Evolutionary conservation across 2,113 vertebrate species (phyloP), one percentile per base, ranked within the genome.

Genomic region (Callaeas wilsoni): DNA sequence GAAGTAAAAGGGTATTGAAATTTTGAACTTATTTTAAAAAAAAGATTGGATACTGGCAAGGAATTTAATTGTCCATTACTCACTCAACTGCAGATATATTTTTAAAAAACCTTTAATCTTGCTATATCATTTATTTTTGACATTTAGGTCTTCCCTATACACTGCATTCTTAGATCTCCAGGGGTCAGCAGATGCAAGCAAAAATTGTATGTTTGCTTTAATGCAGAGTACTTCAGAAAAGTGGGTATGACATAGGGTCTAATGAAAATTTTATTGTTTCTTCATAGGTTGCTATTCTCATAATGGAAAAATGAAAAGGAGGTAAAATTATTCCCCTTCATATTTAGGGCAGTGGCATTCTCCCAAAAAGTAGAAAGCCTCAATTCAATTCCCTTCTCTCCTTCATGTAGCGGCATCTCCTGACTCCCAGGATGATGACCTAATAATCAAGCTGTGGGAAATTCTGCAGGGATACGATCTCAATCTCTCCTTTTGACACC

Each of bases 361-460:
- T 73, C 55, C 27, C 7, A 16, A 74, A 89, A 76, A 76, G 12
- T 8, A 57, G 57, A 71, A 76, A 68, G 25, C 18, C 37, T 39
- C 6, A 4, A 74, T 73, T 92, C 19, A 53, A 74, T 50, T 90
- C 52, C 17, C 10, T 81, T 63, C 8, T 70, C 42, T 80, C 19
- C 21, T 70, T 22, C 16, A 25, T 49, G 50, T 12, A 85, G 50
- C 33, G 80, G 55, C n/a, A 70, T 67, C 47, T 93, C 41, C 50
- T 55, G 53, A 70, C 18, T 88, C 47, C 47, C 64, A 75, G 44
- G 90, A 84, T 22, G 47, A 84, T 55, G 84, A 86, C 64, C 64
- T 84, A 84, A 87, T 95, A 95, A 95, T 86, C 86, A 94, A 93
- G 41, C n/a, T 82, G 26, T 29, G 87, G n/a, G 49, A 94, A 84